phyloP scores from a whole-genome alignment of 2,797 vertebrate species.

The Sarcoramphus papa region DNA sequence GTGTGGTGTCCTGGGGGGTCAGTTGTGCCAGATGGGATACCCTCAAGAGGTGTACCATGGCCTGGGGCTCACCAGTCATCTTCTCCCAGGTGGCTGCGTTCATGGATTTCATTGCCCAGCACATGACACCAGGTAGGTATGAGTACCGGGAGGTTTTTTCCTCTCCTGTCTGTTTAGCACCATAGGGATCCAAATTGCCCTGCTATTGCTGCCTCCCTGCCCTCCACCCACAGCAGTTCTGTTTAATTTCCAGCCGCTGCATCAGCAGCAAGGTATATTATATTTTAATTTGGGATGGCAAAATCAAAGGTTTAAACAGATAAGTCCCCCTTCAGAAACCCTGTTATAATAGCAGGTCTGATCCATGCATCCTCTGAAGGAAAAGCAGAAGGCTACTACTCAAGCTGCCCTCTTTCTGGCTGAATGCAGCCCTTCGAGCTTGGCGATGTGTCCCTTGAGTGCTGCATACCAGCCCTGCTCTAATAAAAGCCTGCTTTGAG shows the following conservation, averaged over 20 bases:
- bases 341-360: neutral
- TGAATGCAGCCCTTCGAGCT: neutral
- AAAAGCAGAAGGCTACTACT: neutral
- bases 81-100: neutral
- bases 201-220: neutral
- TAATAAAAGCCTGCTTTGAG: neutral
- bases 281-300: neutral
- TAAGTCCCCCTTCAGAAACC: neutral
- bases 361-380: neutral
- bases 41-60: neutral
- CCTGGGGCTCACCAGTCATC: neutral
- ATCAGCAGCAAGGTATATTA: neutral
- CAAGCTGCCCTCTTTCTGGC: neutral
- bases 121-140: neutral
- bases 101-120: neutral
- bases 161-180: neutral
- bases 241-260: neutral
- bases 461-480: neutral
- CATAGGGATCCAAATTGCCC: neutral
- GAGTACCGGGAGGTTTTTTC: neutral
- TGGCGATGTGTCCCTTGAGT: neutral
- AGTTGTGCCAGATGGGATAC: neutral
- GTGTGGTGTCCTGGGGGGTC: neutral
- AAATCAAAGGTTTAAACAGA: neutral
- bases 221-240: neutral